Evolutionary conservation across 35 echinoderm and acorn worm species (phyloP).

Genomic region (Heliocidaris erythrogramma): DNA sequence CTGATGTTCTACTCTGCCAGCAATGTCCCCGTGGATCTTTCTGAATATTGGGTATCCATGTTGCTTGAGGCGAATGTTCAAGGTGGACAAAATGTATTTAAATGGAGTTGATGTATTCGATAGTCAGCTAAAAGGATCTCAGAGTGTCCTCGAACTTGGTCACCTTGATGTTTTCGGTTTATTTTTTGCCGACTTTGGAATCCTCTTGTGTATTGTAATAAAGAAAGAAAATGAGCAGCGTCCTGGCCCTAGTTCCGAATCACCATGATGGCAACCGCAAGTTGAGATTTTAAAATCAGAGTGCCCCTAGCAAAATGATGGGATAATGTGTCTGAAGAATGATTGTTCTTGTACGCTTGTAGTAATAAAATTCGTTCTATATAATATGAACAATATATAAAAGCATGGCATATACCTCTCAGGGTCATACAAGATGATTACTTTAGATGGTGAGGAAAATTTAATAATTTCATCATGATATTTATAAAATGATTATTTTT

Average conservation of each 20-base stretch:
- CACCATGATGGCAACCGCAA: background rate
- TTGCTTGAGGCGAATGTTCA: background rate
- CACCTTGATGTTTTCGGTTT: background rate
- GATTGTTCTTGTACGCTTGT: no score
- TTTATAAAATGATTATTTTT: no score
- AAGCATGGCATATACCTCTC: no score
- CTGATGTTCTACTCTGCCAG: background rate
- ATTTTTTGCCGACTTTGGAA: background rate
- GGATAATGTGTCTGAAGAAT: no score
- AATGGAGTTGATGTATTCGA: background rate
- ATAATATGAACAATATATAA: no score
- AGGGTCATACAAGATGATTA: no score
- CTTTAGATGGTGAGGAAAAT: no score
- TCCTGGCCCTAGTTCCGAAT: background rate
- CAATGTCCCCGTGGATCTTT: background rate
- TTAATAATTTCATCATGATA: no score
- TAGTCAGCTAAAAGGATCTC: background rate
- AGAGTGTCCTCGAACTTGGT: background rate
- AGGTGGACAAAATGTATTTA: background rate
- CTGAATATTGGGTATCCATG: background rate
- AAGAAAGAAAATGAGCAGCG: no score
- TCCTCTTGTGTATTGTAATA: no score
- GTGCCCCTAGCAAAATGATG: background rate
- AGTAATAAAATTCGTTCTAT: no score
- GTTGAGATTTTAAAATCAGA: background rate